Evolutionary conservation across 1,140 invertebrate species (phyloP).

Genomic region (Brachionus calyciflorus): DNA sequence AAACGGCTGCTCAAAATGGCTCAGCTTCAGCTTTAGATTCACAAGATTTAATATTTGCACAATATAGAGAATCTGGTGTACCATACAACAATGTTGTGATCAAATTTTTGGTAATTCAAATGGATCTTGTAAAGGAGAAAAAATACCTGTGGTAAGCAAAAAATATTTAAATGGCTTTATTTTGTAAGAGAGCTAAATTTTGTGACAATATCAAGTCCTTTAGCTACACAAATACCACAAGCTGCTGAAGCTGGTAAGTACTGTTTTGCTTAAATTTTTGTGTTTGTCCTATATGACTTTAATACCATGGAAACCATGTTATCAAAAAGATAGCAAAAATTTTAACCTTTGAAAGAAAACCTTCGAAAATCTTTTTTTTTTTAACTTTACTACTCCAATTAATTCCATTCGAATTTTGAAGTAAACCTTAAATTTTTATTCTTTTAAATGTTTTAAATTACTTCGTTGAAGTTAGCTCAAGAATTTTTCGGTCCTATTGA

Average conservation of each 20-base stretch:
- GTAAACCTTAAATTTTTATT: too few species aligned
- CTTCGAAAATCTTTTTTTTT: too few species aligned
- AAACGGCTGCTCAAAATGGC: conserved; percentile 89
- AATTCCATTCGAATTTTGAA: too few species aligned
- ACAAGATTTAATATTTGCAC: conserved; percentile 77
- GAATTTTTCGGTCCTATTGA: too few species aligned
- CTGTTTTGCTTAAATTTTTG: too few species aligned
- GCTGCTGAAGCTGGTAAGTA: conserved; percentile 62
- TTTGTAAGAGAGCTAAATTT: conserved; percentile 71
- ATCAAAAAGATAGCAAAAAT: too few species aligned
- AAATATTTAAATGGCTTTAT: not conserved
- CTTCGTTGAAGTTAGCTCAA: too few species aligned
- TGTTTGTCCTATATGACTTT: too few species aligned
- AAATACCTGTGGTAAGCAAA: conserved; percentile 77
- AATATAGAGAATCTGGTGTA: conserved; percentile 67
- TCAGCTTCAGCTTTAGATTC: conserved; percentile 82
- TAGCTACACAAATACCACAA: conserved; percentile 95
- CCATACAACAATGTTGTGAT: conserved; percentile 81
- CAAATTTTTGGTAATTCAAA: conserved; percentile 91
- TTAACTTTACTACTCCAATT: too few species aligned
- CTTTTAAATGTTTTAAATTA: too few species aligned
- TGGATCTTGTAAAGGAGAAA: conserved; percentile 81
- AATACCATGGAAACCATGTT: too few species aligned
- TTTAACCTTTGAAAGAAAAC: too few species aligned
- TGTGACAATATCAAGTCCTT: conserved; percentile 88